Conservation (phyloP, 2,797 vertebrate species). For the Phataginus tricuspis region DNA sequence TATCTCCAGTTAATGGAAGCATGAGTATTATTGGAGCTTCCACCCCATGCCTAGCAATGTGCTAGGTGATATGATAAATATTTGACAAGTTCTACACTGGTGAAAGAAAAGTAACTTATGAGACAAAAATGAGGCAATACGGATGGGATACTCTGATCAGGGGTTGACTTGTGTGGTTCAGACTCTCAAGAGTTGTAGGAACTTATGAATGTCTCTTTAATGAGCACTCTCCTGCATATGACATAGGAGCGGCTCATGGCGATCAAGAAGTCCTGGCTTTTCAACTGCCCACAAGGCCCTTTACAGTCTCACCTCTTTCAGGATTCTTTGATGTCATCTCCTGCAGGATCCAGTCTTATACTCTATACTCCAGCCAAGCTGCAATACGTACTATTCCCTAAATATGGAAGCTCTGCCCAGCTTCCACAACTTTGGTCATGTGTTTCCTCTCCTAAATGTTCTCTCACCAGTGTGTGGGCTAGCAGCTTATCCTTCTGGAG, state of each 20-base stretch:
- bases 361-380: background rate
- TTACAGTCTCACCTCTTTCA: background rate
- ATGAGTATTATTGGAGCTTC: background rate
- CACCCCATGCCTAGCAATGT: background rate
- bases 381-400: background rate
- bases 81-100: background rate
- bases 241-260: background rate
- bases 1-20: background rate
- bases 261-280: background rate
- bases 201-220: background rate
- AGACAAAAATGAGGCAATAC: background rate
- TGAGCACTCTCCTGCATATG: background rate
- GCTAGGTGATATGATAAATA: background rate
- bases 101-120: background rate
- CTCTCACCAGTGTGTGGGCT: background rate
- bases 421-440: background rate
- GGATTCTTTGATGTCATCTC: background rate
- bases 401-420: background rate
- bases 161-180: background rate
- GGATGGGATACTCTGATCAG: background rate
- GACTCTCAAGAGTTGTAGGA: background rate
- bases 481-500: background rate
- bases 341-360: background rate
- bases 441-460: background rate
- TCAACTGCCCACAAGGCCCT: background rate